Percentiles rank a stretch among this genome's conserved stretches.
Conservation (phyloP, 2,797 vertebrate species). For the Premnoplex brunnescens region DNA sequence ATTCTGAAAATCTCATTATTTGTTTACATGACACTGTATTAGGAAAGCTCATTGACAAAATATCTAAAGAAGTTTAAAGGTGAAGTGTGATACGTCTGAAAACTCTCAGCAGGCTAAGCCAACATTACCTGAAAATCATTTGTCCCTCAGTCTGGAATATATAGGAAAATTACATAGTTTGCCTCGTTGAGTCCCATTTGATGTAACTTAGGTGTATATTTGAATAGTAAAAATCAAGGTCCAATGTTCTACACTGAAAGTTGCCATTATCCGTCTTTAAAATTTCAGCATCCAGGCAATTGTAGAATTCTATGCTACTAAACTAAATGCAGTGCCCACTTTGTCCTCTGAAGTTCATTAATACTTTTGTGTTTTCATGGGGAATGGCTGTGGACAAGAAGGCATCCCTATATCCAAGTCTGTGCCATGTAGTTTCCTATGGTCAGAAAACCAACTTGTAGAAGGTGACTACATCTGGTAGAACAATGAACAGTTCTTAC, state of each 20-base stretch:
- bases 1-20: neutral
- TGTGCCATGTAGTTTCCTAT: neutral
- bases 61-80: neutral
- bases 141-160: neutral
- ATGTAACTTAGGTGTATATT: neutral
- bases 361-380: neutral
- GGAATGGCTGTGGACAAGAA: neutral
- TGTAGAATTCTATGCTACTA: neutral
- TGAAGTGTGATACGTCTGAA: neutral
- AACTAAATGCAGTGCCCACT: neutral
- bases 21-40: neutral
- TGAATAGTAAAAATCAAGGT: neutral
- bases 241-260: neutral
- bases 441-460: neutral
- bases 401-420: neutral
- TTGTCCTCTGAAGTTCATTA: neutral
- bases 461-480: neutral
- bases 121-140: neutral
- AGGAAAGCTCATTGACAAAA: neutral
- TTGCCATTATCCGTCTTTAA: neutral
- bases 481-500: neutral
- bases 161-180: neutral
- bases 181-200: neutral
- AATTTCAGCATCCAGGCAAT: neutral
- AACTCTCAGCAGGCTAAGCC: neutral